These are phyloP conservation scores for Grapholita molesta DNA, from an alignment of 1,140 invertebrate species.

Conservation along the genomic window DNA sequence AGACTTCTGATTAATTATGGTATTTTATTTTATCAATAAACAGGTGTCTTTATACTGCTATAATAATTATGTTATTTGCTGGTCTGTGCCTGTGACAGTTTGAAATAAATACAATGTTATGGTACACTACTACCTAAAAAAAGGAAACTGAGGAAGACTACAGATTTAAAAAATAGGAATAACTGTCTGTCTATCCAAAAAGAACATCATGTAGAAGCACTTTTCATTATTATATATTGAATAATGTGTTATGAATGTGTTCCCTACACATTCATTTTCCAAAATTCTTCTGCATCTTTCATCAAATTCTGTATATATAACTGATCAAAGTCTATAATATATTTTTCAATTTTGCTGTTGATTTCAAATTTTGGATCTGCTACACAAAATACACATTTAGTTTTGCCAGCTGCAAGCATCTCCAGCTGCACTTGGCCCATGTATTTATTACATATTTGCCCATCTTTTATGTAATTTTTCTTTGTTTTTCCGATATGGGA, in stretches of 20 bases:
- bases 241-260: no score
- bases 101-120: no score
- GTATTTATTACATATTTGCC: constrained; percentile 32
- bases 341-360: constrained; percentile 30
- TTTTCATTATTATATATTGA: background rate
- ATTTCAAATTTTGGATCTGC: constrained; percentile 26
- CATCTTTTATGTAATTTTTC: constrained; percentile 30
- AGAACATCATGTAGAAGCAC: background rate
- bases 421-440: constrained; percentile 47
- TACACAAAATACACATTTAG: constrained; percentile 35
- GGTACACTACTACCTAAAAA: no score
- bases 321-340: background rate
- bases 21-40: no score
- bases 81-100: no score
- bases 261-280: constrained; percentile 3
- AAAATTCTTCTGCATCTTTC: background rate
- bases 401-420: constrained; percentile 37
- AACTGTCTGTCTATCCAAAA: no score
- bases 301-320: background rate
- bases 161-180: no score
- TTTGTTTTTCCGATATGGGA: constrained; percentile 20
- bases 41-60: no score
- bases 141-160: no score
- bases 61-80: no score
- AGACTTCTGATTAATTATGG: background rate